These are phyloP conservation scores for Philhelius pedissequus DNA, from an alignment of 2,888 invertebrate genomes.

Conservation along the genomic window DNA sequence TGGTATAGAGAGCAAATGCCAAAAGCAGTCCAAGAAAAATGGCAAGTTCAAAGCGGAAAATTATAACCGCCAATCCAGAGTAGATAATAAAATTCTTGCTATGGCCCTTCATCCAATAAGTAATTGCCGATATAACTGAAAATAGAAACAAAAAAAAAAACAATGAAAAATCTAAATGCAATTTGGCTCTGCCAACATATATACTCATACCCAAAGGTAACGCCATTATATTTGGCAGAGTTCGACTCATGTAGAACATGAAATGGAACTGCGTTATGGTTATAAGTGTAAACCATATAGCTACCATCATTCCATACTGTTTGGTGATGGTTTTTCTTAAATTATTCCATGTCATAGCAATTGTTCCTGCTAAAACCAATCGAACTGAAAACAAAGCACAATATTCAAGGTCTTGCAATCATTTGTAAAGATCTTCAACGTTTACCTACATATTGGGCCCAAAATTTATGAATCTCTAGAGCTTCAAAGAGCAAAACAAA, in stretches of 20 bases:
- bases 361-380: slow-evolving; percentile 86
- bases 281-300: slow-evolving; percentile 90
- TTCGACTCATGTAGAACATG: slow-evolving; percentile 96
- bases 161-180: too few relatives aligned
- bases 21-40: slow-evolving; percentile 92
- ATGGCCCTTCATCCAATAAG: slow-evolving; percentile 90
- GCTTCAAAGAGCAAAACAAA: slow-evolving; percentile 84
- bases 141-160: slow-evolving; percentile 70
- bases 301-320: slow-evolving; percentile 88
- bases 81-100: slow-evolving; percentile 87
- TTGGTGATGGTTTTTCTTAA: slow-evolving; percentile 87
- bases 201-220: slow-evolving; percentile 89
- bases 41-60: slow-evolving; percentile 94
- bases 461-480: slow-evolving; percentile 89
- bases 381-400: slow-evolving; percentile 83
- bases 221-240: slow-evolving; percentile 97
- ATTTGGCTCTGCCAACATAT: not conserved
- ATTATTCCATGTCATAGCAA: slow-evolving; percentile 86
- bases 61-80: slow-evolving; percentile 92
- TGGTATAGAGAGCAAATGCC: slow-evolving; percentile 87
- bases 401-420: not conserved
- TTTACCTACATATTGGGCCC: slow-evolving; percentile 93
- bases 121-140: slow-evolving; percentile 91
- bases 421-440: slow-evolving; percentile 51
- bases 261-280: slow-evolving; percentile 98